Evolutionary conservation across 2,113 vertebrate genomes (phyloP).

Genomic region (Prionailurus viverrinus): DNA sequence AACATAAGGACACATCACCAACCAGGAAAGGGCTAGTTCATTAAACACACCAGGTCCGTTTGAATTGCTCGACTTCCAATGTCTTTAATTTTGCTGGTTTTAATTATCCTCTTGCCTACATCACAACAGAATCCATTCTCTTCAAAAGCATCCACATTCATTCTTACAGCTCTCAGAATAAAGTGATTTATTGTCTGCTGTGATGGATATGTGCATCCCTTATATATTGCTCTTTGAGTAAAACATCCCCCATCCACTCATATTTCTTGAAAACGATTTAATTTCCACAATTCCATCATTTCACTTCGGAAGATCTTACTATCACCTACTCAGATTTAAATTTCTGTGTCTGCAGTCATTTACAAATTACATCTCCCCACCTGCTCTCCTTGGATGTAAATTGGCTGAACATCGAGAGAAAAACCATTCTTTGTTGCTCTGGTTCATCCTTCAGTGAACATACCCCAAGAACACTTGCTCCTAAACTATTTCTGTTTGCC

Average conservation of each 20-base stretch:
- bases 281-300: slow-evolving; percentile 20
- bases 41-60: background rate
- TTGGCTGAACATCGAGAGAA: slow-evolving; percentile 59
- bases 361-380: slow-evolving; percentile 51
- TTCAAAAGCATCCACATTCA: background rate
- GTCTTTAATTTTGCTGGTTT: background rate
- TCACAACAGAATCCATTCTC: background rate
- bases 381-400: slow-evolving; percentile 63
- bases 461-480: slow-evolving; percentile 82
- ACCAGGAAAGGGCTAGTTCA: slow-evolving; percentile 9
- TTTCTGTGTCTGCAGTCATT: slow-evolving; percentile 16
- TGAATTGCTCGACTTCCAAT: background rate
- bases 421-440: slow-evolving; percentile 72
- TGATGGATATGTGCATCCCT: background rate
- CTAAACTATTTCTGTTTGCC: slow-evolving; percentile 85
- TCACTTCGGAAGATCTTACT: slow-evolving; percentile 8
- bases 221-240: background rate
- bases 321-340: slow-evolving; percentile 31
- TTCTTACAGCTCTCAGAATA: background rate
- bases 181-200: background rate
- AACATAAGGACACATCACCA: background rate
- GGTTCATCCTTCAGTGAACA: slow-evolving; percentile 79
- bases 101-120: background rate
- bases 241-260: background rate
- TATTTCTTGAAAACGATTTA: slow-evolving; percentile 38